A percentile compares a stretch with the other conserved stretches of the same genome.
These are phyloP conservation scores for Palloptera scutellata DNA, from an alignment of 2,888 invertebrate genomes.

Conservation along the genomic window DNA sequence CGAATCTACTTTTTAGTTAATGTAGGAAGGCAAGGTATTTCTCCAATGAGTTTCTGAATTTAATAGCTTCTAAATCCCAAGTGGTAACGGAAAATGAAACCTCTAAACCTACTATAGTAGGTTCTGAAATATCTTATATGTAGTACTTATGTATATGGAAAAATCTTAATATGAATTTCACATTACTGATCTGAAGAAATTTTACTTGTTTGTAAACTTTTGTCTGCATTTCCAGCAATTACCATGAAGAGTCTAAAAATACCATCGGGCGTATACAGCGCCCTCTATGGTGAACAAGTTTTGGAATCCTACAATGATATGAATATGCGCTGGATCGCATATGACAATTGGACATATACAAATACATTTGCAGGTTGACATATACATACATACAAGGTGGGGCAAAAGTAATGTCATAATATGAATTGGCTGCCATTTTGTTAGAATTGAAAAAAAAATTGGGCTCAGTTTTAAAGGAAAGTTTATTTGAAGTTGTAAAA, in stretches of 20 bases:
- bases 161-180: background rate
- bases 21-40: too few relatives aligned
- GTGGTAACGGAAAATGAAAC: too few relatives aligned
- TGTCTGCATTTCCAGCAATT: background rate
- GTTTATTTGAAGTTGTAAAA: too few relatives aligned
- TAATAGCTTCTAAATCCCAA: too few relatives aligned
- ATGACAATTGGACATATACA: constrained; percentile 81
- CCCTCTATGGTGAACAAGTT: constrained; percentile 49
- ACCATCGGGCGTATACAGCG: constrained; percentile 61
- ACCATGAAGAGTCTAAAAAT: constrained; percentile 42
- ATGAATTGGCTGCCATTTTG: too few relatives aligned
- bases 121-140: too few relatives aligned
- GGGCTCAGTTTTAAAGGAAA: background rate
- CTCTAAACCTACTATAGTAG: too few relatives aligned
- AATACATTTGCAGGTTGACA: constrained; percentile 72
- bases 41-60: too few relatives aligned
- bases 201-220: constrained; percentile 1
- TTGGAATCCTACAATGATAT: constrained; percentile 80
- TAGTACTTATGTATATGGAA: too few relatives aligned
- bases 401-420: too few relatives aligned
- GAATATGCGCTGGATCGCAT: constrained; percentile 81
- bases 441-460: background rate
- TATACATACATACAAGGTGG: background rate
- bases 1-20: too few relatives aligned
- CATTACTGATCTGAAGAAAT: background rate